Base-by-base conservation (phyloP, 2,113 vertebrate genomes). In the Lepisosteus osseus region DNA sequence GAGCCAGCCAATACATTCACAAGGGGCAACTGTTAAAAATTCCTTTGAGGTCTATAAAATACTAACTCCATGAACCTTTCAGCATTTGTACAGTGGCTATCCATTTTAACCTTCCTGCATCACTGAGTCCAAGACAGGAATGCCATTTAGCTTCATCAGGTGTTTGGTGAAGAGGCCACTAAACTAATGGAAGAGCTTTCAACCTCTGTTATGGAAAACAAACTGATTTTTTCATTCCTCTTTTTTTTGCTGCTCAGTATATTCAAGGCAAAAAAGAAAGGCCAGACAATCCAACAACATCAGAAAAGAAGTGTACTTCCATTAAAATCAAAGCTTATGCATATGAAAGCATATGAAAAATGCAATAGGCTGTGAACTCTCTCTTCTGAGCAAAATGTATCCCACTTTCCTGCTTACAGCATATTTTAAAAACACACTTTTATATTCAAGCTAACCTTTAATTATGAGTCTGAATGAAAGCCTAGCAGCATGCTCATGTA, bases 141-240 rank as follows among this genome's bases (percentile, higher is more conserved):
- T 57, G 63, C 64, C 11, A 72, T 74, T 77, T 67, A 74, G 74
- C 51, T 70, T 73, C 67, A 74, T 77, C 65, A 69, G 40, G 62
- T 70, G 64, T 66, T 65, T 54, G 57, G 17, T 54, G 54, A 54
- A 41, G 64, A 42, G 72, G 41, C 67, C 41, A 42, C 14, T 74
- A 29, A 6, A 42, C 57, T 79, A 70, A 77, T 73, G 71, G 66
- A 70, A 54, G 6, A 9, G 54, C 56, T 45, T 51, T 77, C 67
- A 72, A 61, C 59, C 61, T 42, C 59, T 43, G 12, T 6, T 43
- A 42, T 55, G 56, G 15, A 56, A 68, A 55, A 47, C n/a, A 62
- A 47, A 61, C 55, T 40, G 15, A 61, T n/a, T 13, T 6, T 61
- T 11, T 69, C 42, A 9, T 6, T 63, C 42, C 61, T 47, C 15